Evolutionary conservation across 2,797 vertebrate genomes (phyloP), one percentile per base, ranked within the genome.

Genomic region (Centroberyx gerrardi): DNA sequence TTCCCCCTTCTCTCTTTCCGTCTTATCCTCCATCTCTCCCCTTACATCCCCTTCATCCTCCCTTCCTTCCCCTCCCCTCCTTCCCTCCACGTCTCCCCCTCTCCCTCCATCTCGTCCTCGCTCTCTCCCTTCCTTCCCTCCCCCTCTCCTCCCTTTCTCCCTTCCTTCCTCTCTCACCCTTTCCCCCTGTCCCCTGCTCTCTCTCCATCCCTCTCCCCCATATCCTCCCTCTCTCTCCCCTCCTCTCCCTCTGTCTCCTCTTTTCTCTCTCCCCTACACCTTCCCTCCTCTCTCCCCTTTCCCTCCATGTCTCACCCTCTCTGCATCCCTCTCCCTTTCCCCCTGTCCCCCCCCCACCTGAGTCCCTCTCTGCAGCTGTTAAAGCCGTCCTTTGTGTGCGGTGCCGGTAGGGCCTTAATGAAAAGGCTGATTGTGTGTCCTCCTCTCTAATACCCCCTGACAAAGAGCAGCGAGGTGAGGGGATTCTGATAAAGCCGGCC

Each of bases 401-500:
- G 94, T 91, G 94, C 94, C 82, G 91, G 87, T 79, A 87, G 93
- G 84, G 93, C 94, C 94, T 95, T 93, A 96, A 98, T 99, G 96
- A 93, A 99, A 98, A 97, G 97, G 95, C 94, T 95, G 94, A 98
- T 97, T 98, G 97, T 98, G 94, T 92, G 94, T 95, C 95, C 92
- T 96, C 87, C 88, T 96, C 95, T 94, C 96, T 97, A 97, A 97
- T 95, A 95, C 96, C 96, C 95, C 92, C 94, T 95, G 95, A 93
- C 93, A 96, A 96, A 97, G 96, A 95, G 94, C 95, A 95, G 95
- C 87, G 96, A 95, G 96, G 96, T 93, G 96, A 96, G 94, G 95
- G 94, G 95, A 96, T 95, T 94, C 95, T 91, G 96, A 97, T 97
- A 98, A 97, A 97, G 96, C 88, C 67, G 53, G 83, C 78, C 85